Conservation (phyloP, 2,888 invertebrate species). For the Cordilura impudica region DNA sequence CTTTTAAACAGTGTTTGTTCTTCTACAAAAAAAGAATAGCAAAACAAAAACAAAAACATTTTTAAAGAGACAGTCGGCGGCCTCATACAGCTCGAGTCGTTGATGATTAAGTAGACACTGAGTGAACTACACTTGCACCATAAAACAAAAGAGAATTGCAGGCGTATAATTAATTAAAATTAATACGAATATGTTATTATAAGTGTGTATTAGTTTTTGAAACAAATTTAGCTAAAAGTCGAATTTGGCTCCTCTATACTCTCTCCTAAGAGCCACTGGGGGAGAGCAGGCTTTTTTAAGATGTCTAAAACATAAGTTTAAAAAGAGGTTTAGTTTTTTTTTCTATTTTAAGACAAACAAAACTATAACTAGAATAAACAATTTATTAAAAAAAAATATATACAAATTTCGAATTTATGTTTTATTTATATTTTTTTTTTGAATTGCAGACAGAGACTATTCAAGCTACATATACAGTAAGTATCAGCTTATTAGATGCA, state of each 20-base stretch:
- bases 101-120: neutral
- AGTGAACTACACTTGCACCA: neutral
- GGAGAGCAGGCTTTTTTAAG: slow-evolving; percentile 67
- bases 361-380: slow-evolving; percentile 53
- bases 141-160: neutral
- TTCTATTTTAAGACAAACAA: slow-evolving; percentile 50
- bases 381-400: slow-evolving; percentile 42
- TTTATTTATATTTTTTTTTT: neutral
- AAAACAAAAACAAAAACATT: neutral
- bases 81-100: neutral
- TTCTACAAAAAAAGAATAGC: neutral
- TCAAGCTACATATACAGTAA: too few species aligned
- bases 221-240: slow-evolving; percentile 64
- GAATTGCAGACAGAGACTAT: too few species aligned
- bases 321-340: slow-evolving; percentile 40
- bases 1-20: neutral
- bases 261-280: slow-evolving; percentile 33
- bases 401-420: neutral
- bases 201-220: slow-evolving; percentile 54
- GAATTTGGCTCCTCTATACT: slow-evolving; percentile 67
- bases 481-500: too few species aligned
- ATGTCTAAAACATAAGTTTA: slow-evolving; percentile 51
- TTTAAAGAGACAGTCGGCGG: neutral
- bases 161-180: slow-evolving; percentile 20
- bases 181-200: slow-evolving; percentile 43